Evolutionary conservation across 2,113 vertebrate genomes (phyloP), one percentile per base, ranked within the genome.

Genomic region (Semicossyphus pulcher): DNA sequence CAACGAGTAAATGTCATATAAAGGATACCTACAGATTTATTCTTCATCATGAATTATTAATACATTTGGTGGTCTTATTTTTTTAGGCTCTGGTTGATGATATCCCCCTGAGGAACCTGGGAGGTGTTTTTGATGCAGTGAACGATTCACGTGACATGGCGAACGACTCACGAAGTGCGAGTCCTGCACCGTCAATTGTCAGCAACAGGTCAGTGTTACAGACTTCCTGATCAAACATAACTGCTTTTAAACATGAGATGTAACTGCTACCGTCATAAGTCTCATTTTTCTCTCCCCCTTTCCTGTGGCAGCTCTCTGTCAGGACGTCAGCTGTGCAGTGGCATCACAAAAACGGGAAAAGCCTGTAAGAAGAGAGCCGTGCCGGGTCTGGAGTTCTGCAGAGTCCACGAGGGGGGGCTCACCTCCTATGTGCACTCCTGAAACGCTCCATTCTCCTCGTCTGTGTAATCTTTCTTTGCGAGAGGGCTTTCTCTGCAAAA

Each of bases 361-460:
- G 78, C 49, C 0, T 97, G 95, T 74, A 88, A 88, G 83, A 97
- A 95, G 74, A 92, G 88, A 76, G 92, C 93, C 0, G 26, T 79
- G 44, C 60, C 21, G 0, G 83, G 94, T 14, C 93, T 93, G 64
- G 90, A 93, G 36, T 95, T 90, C 89, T 96, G 96, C 78, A 70
- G 92, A 0, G 0, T 96, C 4, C 96, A 96, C 0, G 37, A 84
- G 12, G 88, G 76, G 0, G 5, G 86, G 0, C 26, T 83, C 64
- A 32, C 6, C 15, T 93, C 84, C 0, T 88, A 85, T 4, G 42
- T 72, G 1, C 48, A 16, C 1, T 44, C 78, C 21, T 70, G 44
- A 73, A 48, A 49, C 9, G 4, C 20, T 44, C 18, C n/a, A n/a
- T 1, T 15, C 20, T 0, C 26, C 32, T 0, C 21, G 2, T 10